Evolutionary conservation across 2,797 vertebrate species (phyloP).

Genomic region (Rhynchonycteris naso): DNA sequence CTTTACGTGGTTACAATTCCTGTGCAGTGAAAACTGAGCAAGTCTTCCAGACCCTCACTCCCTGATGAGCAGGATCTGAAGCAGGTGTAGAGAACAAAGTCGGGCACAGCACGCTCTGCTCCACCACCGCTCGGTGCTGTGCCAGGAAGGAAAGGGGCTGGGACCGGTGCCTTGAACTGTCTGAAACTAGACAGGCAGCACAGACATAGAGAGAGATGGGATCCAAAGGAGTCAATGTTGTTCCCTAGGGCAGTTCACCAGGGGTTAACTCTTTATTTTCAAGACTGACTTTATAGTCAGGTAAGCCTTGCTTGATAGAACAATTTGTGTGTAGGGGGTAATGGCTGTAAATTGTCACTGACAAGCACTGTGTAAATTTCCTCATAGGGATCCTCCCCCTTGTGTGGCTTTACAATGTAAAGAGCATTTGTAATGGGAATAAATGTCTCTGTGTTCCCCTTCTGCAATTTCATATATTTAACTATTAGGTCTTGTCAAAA

Average conservation of each 20-base stretch:
- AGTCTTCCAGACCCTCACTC: neutral
- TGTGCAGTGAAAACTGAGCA: neutral
- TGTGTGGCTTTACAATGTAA: neutral
- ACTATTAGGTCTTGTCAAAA: neutral
- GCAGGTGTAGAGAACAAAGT: neutral
- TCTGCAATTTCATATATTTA: neutral
- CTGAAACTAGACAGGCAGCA: neutral
- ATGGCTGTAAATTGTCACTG: neutral
- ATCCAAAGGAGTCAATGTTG: neutral
- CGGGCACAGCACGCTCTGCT: accelerated
- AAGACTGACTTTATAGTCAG: neutral
- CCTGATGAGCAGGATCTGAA: neutral
- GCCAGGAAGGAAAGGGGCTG: neutral
- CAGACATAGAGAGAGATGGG: neutral
- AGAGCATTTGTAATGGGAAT: neutral
- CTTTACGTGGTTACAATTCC: neutral
- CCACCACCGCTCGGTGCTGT: accelerated
- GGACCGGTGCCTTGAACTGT: neutral
- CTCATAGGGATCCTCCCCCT: neutral
- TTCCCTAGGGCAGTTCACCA: neutral
- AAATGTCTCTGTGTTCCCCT: neutral
- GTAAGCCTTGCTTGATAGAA: neutral
- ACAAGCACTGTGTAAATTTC: neutral
- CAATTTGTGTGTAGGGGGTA: neutral
- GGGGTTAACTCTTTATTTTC: neutral